A percentile compares a stretch with the other conserved stretches of the same genome.
Conservation (phyloP, 1,140 invertebrate genomes). For the Cyclina sinensis region DNA sequence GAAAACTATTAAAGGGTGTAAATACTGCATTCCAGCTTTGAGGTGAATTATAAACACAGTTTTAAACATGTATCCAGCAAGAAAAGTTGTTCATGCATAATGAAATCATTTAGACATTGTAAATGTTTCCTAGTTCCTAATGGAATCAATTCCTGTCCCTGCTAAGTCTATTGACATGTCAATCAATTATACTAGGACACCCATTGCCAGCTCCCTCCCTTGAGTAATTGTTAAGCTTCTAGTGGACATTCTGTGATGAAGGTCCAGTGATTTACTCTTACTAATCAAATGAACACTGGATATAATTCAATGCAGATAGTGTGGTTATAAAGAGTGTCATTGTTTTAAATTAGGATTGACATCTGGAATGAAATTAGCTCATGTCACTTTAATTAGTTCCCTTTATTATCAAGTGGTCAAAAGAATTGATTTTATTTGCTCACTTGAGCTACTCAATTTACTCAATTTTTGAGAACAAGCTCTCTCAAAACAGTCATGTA, state of each 20-base stretch:
- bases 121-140: neutral
- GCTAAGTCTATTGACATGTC: neutral
- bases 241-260: constrained; percentile 10
- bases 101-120: neutral
- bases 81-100: constrained; percentile 1
- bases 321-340: too few species aligned
- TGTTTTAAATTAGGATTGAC: neutral
- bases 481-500: too few species aligned
- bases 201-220: neutral
- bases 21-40: neutral
- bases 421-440: too few species aligned
- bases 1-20: neutral
- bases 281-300: too few species aligned
- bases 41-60: neutral
- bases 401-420: neutral
- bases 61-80: neutral
- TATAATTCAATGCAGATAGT: neutral
- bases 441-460: neutral
- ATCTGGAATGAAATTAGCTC: neutral
- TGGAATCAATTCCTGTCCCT: neutral
- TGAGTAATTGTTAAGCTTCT: neutral
- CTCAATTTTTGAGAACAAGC: too few species aligned
- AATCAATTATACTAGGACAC: constrained; percentile 13
- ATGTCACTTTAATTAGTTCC: neutral
- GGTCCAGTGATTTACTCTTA: neutral